These are phyloP conservation scores for Drosophila melanocephala DNA, from an alignment of 2,888 invertebrate genomes.

Conservation along the genomic window DNA sequence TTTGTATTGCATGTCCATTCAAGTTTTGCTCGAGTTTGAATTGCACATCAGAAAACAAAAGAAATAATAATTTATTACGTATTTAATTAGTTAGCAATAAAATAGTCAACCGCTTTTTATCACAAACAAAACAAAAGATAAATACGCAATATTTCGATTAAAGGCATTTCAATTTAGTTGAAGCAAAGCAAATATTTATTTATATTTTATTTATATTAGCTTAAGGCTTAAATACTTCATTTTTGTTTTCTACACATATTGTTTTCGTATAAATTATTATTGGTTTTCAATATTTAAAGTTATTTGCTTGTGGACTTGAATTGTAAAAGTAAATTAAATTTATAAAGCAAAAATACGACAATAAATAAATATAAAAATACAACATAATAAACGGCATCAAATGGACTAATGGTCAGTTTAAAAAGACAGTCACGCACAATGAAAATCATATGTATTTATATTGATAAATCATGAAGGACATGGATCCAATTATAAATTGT, in stretches of 20 bases:
- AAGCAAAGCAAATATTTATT: constrained; percentile 52
- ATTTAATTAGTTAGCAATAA: constrained; percentile 15
- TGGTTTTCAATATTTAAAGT: neutral
- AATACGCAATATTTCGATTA: constrained; percentile 20
- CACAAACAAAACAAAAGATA: neutral
- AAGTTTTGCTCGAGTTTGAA: constrained; percentile 30
- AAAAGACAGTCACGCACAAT: constrained; percentile 11
- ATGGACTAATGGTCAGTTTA: neutral
- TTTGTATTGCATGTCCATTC: constrained; percentile 40
- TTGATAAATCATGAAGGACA: constrained; percentile 50
- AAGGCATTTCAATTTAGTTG: constrained; percentile 29
- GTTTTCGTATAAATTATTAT: neutral
- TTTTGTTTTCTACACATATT: neutral
- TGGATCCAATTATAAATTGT: constrained; percentile 19
- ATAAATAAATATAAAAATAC: neutral
- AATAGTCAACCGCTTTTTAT: constrained; percentile 2
- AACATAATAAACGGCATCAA: neutral
- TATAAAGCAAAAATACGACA: neutral
- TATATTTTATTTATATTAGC: constrained; percentile 21
- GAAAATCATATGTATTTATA: constrained; percentile 15
- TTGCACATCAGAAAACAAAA: constrained; percentile 26
- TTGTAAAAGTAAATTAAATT: neutral
- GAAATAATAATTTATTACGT: neutral
- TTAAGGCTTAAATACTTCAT: constrained; percentile 29
- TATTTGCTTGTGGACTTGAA: constrained; percentile 1